Conservation (phyloP, 2,888 invertebrate species). For the Cheilosia pagana region DNA sequence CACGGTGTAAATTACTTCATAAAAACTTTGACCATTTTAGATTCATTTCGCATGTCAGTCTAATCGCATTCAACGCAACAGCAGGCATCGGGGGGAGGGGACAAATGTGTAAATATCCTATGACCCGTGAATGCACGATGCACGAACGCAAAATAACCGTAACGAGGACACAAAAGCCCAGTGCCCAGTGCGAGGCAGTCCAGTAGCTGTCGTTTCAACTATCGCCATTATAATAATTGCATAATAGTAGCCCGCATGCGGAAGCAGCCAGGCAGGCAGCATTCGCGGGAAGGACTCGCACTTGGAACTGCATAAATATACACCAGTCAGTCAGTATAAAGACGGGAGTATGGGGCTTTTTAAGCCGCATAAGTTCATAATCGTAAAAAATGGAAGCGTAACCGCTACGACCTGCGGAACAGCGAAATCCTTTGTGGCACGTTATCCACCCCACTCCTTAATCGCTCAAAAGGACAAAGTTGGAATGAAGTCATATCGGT, state of each 20-base stretch:
- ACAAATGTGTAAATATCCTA: conserved; percentile 59
- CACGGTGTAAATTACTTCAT: conserved; percentile 78
- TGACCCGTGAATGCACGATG: conserved; percentile 49
- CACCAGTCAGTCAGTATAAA: not conserved
- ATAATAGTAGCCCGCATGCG: conserved; percentile 57
- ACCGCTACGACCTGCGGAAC: conserved; percentile 40
- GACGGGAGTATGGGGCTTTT: conserved; percentile 18
- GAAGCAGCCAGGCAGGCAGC: not conserved
- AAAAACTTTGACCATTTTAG: conserved; percentile 75
- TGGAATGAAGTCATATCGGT: conserved; percentile 59
- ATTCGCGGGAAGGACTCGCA: conserved; percentile 10
- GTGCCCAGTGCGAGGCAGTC: conserved; percentile 25
- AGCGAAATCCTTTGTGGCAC: conserved; percentile 26
- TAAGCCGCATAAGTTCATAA: conserved; percentile 58
- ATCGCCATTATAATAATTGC: conserved; percentile 72
- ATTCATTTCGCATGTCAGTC: conserved; percentile 65
- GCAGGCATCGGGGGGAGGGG: not conserved
- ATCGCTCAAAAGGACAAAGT: conserved; percentile 62
- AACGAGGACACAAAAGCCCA: conserved; percentile 64
- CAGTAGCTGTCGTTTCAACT: conserved; percentile 61
- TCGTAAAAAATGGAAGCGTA: conserved; percentile 50
- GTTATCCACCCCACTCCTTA: not conserved
- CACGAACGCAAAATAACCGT: conserved; percentile 64
- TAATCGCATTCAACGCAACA: conserved; percentile 67
- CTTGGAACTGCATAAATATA: conserved; percentile 24